Evolutionary conservation across 2,888 invertebrate species (phyloP).

Genomic region (Hyles lineata): DNA sequence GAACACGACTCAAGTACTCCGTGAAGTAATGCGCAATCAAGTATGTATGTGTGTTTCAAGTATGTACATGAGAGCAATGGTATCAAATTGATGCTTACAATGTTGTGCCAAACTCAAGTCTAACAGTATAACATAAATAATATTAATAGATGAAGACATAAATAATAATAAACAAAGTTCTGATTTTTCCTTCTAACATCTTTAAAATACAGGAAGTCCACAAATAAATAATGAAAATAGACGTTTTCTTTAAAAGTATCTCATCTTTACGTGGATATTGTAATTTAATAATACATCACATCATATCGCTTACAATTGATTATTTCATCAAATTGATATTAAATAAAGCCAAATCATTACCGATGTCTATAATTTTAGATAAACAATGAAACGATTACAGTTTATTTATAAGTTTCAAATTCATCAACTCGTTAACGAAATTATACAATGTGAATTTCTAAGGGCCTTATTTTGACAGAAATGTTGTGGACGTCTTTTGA

Average conservation of each 20-base stretch:
- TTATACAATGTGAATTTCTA: not conserved
- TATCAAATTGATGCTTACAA: no score
- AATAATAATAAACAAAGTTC: no score
- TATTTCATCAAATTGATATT: not conserved
- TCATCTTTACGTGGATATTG: no score
- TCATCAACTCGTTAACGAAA: not conserved
- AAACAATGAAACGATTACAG: not conserved
- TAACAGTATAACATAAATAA: no score
- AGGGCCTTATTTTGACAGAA: not conserved
- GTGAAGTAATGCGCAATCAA: not conserved
- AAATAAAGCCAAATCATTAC: not conserved
- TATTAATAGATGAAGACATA: no score
- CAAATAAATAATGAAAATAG: no score
- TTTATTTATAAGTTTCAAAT: not conserved
- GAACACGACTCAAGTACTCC: not conserved
- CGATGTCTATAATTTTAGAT: not conserved
- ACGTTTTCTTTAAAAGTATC: no score
- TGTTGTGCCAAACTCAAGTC: no score
- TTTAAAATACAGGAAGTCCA: no score
- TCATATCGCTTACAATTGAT: not conserved
- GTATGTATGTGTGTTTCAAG: no score
- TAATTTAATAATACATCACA: not conserved
- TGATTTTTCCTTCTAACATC: no score
- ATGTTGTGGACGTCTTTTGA: conserved; percentile 1
- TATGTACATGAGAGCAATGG: no score